Conservation (phyloP, 2,113 vertebrate species). For the human region DNA sequence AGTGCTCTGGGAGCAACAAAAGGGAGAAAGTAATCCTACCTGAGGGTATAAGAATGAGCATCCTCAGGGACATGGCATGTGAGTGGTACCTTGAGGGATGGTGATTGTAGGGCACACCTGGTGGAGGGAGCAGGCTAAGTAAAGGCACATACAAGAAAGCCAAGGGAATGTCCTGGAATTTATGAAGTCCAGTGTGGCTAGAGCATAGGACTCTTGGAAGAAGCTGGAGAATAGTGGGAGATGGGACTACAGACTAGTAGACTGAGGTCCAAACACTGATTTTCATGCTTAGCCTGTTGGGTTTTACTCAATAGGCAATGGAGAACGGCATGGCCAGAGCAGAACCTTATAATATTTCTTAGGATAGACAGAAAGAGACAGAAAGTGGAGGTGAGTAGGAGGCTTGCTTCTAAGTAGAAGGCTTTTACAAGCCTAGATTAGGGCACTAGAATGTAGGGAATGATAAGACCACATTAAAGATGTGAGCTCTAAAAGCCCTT, state of each 20-base stretch:
- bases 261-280: background rate
- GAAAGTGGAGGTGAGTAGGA: background rate
- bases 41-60: background rate
- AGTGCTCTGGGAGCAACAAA: background rate
- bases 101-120: background rate
- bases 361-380: background rate
- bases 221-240: background rate
- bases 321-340: background rate
- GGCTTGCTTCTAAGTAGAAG: background rate
- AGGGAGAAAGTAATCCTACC: background rate
- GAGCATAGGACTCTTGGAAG: background rate
- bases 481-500: background rate
- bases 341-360: background rate
- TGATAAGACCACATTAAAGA: background rate
- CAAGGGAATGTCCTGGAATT: background rate
- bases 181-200: background rate
- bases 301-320: background rate
- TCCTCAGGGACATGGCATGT: background rate
- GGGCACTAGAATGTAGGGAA: background rate
- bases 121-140: background rate
- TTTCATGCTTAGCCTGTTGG: background rate
- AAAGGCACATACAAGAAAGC: background rate
- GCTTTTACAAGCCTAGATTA: background rate
- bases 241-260: background rate
- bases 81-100: background rate